Conservation (phyloP, 2,888 invertebrate genomes). For the Chouioia cunea region DNA sequence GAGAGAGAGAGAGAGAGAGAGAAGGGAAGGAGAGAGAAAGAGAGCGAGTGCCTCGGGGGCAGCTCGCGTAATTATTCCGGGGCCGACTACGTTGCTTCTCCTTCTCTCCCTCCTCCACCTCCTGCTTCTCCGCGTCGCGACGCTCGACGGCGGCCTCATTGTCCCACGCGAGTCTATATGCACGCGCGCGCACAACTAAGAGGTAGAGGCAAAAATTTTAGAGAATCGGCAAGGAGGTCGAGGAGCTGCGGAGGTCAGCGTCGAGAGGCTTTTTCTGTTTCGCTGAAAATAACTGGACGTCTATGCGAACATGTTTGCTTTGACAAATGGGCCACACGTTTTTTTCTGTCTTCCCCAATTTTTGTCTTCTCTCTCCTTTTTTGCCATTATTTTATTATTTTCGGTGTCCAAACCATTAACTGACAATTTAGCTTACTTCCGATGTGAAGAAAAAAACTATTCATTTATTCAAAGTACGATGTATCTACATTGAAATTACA, state of each 20-base stretch:
- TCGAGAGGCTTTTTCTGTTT: conserved; percentile 16
- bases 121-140: conserved; percentile 25
- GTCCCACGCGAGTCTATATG: conserved; percentile 11
- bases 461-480: too few species aligned
- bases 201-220: conserved; percentile 10
- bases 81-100: conserved; percentile 38
- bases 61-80: conserved; percentile 59
- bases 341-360: too few species aligned
- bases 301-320: too few species aligned
- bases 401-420: too few species aligned
- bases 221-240: conserved; percentile 31
- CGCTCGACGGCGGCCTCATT: conserved; percentile 25
- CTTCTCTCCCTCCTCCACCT: conserved; percentile 26
- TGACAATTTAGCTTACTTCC: too few species aligned
- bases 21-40: conserved; percentile 9
- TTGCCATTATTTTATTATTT: too few species aligned
- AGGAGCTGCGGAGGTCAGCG: conserved; percentile 37
- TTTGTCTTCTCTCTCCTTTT: too few species aligned
- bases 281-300: too few species aligned
- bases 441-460: too few species aligned
- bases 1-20: too few species aligned
- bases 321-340: too few species aligned
- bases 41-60: conserved; percentile 49
- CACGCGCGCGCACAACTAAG: background rate
- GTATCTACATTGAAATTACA: too few species aligned